Evolutionary conservation across 1,140 invertebrate genomes (phyloP), one percentile per base, ranked within the genome.

Genomic region (Drosophila busckii): DNA sequence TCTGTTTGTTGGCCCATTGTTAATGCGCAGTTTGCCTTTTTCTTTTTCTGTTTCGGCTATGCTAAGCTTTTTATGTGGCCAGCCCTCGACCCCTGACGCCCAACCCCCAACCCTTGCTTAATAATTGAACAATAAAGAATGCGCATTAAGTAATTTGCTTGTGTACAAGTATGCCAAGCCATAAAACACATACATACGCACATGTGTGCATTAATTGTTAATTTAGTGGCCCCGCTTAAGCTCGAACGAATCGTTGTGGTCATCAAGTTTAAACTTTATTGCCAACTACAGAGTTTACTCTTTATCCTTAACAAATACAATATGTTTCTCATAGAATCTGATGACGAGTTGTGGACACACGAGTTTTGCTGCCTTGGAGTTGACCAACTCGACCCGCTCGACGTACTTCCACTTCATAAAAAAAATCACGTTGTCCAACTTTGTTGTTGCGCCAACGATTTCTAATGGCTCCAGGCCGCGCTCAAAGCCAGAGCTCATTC

Each of bases 131-230:
- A 80, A 68, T 71, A 78, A 78, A 80, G 73, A 62, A 60, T 61
- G 56, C n/a, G 68, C 71, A 78, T 78, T 78, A 78, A 80, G 71
- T 80, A 78, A 78, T 80, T 82, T 80, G 75, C 67, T n/a, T n/a
- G n/a, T n/a, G n/a, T n/a, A n/a, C n/a, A n/a, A n/a, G 58, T 80
- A 62, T 60, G 71, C 55, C 35, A 59, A 63, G 62, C 53, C 75
- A 78, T 78, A 80, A 78, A 78, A 68, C 52, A 63, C 7, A 37
- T 8, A 42, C 5, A 26, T 41, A 32, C 20, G 3, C 2, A 61
- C 32, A 61, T 28, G 10, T 44, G 52, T 48, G 31, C 50, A 78
- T 78, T 66, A 78, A 75, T 75, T 70, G 66, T 76, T 70, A 76
- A 70, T 76, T 76, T 75, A 78, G 66, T 66, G 71, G n/a, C n/a